Base-by-base conservation (phyloP, 2,888 invertebrate species). In the Volucella zonaria region DNA sequence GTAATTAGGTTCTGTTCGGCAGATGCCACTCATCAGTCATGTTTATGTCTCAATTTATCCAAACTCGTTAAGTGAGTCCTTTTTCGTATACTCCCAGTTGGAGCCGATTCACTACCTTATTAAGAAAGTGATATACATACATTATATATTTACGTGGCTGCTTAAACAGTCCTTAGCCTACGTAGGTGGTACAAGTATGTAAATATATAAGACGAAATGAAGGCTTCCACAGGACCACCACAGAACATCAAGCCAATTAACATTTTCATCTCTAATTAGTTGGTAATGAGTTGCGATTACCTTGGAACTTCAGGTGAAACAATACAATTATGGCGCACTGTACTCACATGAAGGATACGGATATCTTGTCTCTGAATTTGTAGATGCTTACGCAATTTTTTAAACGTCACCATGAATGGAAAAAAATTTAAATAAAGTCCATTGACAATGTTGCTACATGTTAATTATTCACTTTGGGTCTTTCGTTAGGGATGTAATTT, bases 1-100 rank as follows among this genome's bases (percentile, higher is more conserved):
- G 70, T 76, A 71, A 71, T 76, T 76, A 77, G 73, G 77, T 73
- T 77, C 73, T 61, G 54, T 82, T 73, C 67, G 67, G 73, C 78
- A 77, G 82, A 82, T 82, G 77, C 56, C 73, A 51, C 67, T 73
- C 73, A 78, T 82, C 82, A 77, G 54, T 82, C 82, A 82, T 82
- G 73, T 82, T 82, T 77, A 73, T 77, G 82, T 77, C 73, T 67
- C 77, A 64, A 77, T 82, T 73, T 73, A 82, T 77, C 40, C 62
- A 31, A 31, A 58, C 42, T 38, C 56, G 70, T 78, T 78, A 70
- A 62, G 62, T 70, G 45, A 56, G 70, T 51, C 62, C 62, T 64
- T 62, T 62, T 54, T 51, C 31, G 40, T 49, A 6, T 31, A 6
- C 31, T 31, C 6, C 6, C 2, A 6, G 6, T 6, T 0, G 31